A percentile compares a stretch with the other conserved stretches of the same genome.
Conservation (phyloP, 2,113 vertebrate species). For the Heptranchias perlo region DNA sequence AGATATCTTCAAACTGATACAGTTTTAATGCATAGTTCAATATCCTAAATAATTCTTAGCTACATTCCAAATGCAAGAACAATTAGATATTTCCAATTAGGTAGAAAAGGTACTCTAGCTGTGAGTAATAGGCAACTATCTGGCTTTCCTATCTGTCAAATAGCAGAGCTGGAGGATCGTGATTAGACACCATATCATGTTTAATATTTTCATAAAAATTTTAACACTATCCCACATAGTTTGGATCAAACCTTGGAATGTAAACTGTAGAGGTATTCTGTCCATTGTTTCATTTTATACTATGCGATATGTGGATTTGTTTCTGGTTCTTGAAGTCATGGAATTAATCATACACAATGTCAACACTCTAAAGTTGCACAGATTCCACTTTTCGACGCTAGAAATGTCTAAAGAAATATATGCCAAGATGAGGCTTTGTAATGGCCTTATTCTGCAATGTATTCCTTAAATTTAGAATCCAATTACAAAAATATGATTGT, state of each 20-base stretch:
- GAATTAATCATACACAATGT: background rate
- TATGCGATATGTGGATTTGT: background rate
- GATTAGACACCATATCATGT: background rate
- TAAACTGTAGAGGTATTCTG: background rate
- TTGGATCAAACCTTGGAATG: background rate
- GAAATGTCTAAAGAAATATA: background rate
- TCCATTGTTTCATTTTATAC: background rate
- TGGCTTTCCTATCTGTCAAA: background rate
- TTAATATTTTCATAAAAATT: background rate
- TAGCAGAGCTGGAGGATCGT: background rate
- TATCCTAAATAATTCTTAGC: constrained; percentile 36
- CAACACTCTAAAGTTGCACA: background rate
- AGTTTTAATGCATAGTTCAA: constrained; percentile 31
- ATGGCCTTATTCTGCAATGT: no score
- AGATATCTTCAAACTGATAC: constrained; percentile 20
- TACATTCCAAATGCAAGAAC: constrained; percentile 32
- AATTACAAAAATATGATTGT: background rate
- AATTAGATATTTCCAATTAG: constrained; percentile 37
- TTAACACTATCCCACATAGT: background rate
- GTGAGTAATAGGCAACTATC: constrained; percentile 21
- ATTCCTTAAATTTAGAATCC: background rate
- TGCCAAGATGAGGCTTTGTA: background rate
- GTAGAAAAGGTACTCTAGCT: background rate
- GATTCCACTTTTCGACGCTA: background rate
- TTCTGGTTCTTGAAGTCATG: no score